phyloP scores from a whole-genome alignment of 2,888 invertebrate species.

The Drosophila falleni region DNA sequence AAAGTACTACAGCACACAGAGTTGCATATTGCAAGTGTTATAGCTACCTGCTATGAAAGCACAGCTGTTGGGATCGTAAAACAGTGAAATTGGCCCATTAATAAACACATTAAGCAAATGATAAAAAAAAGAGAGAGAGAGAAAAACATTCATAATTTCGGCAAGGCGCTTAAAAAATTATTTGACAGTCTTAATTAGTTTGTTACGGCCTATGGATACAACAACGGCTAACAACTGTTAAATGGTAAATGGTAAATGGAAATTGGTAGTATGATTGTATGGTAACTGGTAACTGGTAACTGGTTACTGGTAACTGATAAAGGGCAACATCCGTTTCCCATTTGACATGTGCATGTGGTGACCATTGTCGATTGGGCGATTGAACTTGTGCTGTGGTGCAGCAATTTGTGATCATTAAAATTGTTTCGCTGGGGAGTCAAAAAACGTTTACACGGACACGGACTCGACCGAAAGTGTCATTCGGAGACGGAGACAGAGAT shows the following conservation, averaged over 20 bases:
- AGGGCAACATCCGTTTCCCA: slow-evolving; percentile 70
- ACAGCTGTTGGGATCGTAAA: slow-evolving; percentile 38
- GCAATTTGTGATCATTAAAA: slow-evolving; percentile 79
- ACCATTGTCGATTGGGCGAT: slow-evolving; percentile 45
- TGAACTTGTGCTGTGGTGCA: slow-evolving; percentile 47
- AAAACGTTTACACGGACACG: slow-evolving; percentile 44
- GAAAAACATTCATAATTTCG: slow-evolving; percentile 43
- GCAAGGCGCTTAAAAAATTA: slow-evolving; percentile 38
- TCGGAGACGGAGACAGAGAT: slow-evolving; percentile 7
- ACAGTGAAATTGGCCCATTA: slow-evolving; percentile 35
- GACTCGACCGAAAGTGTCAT: slow-evolving; percentile 57
- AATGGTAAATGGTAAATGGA: slow-evolving; percentile 23
- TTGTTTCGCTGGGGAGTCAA: slow-evolving; percentile 60
- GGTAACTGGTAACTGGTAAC: slow-evolving; percentile 28
- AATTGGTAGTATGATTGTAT: slow-evolving; percentile 15
- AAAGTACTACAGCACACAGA: neutral
- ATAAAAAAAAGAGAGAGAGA: neutral
- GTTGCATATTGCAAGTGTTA: slow-evolving; percentile 20
- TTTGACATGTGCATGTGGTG: slow-evolving; percentile 57
- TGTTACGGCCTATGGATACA: slow-evolving; percentile 37
- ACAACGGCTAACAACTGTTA: slow-evolving; percentile 26
- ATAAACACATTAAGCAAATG: slow-evolving; percentile 31
- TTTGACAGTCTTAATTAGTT: slow-evolving; percentile 64
- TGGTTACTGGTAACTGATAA: slow-evolving; percentile 40
- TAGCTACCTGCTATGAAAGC: slow-evolving; percentile 24